Conservation (phyloP, 2,797 vertebrate genomes). For the Tamandua tetradactyla region DNA sequence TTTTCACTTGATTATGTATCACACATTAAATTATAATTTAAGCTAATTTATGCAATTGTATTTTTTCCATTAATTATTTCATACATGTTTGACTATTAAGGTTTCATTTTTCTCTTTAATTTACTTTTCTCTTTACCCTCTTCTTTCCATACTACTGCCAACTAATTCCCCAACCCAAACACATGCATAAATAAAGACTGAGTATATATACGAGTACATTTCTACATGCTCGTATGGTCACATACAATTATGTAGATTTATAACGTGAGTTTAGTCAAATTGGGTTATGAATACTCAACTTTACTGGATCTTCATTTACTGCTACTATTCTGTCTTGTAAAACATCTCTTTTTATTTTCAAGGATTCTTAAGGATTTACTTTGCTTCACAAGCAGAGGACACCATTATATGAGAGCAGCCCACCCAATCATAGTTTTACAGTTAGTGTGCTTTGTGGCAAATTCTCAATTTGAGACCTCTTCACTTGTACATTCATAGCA, state of each 20-base stretch:
- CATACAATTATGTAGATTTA: constrained; percentile 3
- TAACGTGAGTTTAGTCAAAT: constrained; percentile 18
- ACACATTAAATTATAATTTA: not conserved
- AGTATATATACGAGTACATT: not conserved
- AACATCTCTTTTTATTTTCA: constrained; percentile 4
- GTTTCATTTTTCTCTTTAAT: not conserved
- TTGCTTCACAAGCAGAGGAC: constrained; percentile 10
- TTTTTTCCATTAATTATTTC: not conserved
- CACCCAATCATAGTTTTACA: not conserved
- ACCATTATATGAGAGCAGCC: not conserved
- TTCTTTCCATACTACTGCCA: not conserved
- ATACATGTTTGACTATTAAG: not conserved
- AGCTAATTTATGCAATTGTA: not conserved
- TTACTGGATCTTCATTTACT: constrained; percentile 6
- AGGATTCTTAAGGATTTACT: not conserved
- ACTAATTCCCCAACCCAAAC: not conserved
- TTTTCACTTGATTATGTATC: not conserved
- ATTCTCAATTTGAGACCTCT: constrained; percentile 21
- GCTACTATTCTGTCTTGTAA: not conserved
- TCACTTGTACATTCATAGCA: constrained; percentile 1
- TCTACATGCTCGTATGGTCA: not conserved
- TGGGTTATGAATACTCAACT: not conserved
- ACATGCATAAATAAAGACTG: not conserved
- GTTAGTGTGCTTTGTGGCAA: constrained; percentile 9
- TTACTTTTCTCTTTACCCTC: not conserved